phyloP scores from a whole-genome alignment of 1,140 invertebrate species.

The Bathynomus jamesi region DNA sequence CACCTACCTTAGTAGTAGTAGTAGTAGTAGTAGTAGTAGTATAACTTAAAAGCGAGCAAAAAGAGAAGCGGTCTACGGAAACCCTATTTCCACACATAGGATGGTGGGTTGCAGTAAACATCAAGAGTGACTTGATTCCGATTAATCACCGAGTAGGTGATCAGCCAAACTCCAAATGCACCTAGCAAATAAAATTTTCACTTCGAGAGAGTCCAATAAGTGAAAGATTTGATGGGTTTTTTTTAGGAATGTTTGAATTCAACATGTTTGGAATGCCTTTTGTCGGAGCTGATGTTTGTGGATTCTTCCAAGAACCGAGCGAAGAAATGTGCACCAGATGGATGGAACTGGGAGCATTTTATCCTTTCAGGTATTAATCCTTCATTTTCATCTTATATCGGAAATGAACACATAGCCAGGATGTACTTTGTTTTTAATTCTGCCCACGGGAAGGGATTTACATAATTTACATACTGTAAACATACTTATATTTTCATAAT shows the following conservation, averaged over 20 bases:
- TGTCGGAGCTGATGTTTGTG: slow-evolving; percentile 52
- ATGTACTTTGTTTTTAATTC: too few relatives aligned
- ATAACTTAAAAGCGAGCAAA: not conserved
- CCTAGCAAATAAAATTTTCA: too few relatives aligned
- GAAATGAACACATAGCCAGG: too few relatives aligned
- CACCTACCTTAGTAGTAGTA: too few relatives aligned
- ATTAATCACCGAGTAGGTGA: not conserved
- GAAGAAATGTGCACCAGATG: slow-evolving; percentile 49
- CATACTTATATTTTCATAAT: too few relatives aligned
- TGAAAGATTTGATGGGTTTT: not conserved
- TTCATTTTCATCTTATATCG: too few relatives aligned
- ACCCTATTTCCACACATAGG: not conserved
- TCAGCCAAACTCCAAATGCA: not conserved
- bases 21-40: not conserved
- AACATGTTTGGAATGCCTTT: slow-evolving; percentile 56
- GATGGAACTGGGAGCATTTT: slow-evolving; percentile 49
- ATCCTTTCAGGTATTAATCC: slow-evolving; percentile 48
- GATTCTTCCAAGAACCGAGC: slow-evolving; percentile 45
- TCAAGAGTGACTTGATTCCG: not conserved
- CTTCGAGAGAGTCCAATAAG: not conserved
- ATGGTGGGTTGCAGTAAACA: not conserved
- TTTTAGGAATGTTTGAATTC: slow-evolving; percentile 58
- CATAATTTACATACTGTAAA: too few relatives aligned
- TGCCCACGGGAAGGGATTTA: too few relatives aligned
- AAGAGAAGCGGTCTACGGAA: not conserved